phyloP scores from a whole-genome alignment of 2,113 vertebrate genomes.

The Lasiurus borealis region DNA sequence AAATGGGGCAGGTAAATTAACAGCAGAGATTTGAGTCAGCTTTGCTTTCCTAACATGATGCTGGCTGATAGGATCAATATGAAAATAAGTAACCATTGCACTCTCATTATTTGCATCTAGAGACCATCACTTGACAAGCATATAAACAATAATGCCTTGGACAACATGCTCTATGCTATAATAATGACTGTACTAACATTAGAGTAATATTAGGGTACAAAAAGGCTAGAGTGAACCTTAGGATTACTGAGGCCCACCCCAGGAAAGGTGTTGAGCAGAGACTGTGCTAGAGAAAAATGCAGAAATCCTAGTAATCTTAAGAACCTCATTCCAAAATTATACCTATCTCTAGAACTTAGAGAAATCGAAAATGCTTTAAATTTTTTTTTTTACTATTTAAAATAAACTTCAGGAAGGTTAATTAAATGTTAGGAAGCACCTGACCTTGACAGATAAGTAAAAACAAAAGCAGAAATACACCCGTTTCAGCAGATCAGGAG shows the following conservation, averaged over 20 bases:
- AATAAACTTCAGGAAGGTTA: neutral
- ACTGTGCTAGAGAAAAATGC: neutral
- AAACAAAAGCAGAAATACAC: neutral
- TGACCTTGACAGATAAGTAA: neutral
- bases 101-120: neutral
- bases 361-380: neutral
- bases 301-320: neutral
- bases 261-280: neutral
- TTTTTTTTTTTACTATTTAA: neutral
- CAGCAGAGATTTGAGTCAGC: neutral
- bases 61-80: neutral
- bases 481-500: neutral
- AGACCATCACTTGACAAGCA: neutral
- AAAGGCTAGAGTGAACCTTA: neutral
- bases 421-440: neutral
- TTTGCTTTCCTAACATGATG: neutral
- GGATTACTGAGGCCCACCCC: constrained; percentile 8
- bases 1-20: neutral
- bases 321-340: neutral
- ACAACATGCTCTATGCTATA: neutral
- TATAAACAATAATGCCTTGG: neutral
- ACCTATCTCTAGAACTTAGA: neutral
- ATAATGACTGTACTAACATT: neutral
- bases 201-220: constrained; percentile 44
- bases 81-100: neutral